A percentile compares a stretch with the other conserved stretches of the same genome.
phyloP scores from a whole-genome alignment of 2,113 vertebrate species.

The Aspidoscelis tigris region DNA sequence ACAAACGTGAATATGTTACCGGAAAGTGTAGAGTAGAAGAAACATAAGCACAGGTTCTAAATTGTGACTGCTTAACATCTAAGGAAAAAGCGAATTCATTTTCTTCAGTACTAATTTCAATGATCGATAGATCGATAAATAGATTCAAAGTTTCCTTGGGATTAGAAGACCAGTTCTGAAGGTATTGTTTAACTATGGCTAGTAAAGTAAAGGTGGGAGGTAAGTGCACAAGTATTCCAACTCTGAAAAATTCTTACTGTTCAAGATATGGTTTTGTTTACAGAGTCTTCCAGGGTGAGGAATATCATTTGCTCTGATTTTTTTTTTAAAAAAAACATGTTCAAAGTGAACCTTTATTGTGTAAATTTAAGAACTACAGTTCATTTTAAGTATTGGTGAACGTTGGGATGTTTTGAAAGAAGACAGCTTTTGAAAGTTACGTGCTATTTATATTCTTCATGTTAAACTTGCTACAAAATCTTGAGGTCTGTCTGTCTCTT shows the following conservation, averaged over 20 bases:
- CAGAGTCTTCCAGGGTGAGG: constrained; percentile 8
- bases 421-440: constrained; percentile 26
- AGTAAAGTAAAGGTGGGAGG: constrained; percentile 9
- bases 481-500: constrained; percentile 43
- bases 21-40: not conserved
- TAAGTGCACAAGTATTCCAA: constrained; percentile 21
- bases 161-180: not conserved
- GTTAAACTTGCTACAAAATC: constrained; percentile 45
- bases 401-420: constrained; percentile 12
- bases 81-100: not conserved
- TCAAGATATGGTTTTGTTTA: constrained; percentile 26
- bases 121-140: not conserved
- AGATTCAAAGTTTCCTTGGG: too few species aligned
- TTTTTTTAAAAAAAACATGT: constrained; percentile 32
- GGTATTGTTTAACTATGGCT: not conserved
- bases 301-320: constrained; percentile 15
- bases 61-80: not conserved
- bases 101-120: not conserved
- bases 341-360: constrained; percentile 8
- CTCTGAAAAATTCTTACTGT: constrained; percentile 27
- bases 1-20: not conserved
- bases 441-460: constrained; percentile 36
- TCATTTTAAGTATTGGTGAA: not conserved
- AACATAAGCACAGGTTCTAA: too few species aligned
- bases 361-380: constrained; percentile 36